Conservation (phyloP, 2,888 invertebrate genomes). For the Drosophila rubida region DNA sequence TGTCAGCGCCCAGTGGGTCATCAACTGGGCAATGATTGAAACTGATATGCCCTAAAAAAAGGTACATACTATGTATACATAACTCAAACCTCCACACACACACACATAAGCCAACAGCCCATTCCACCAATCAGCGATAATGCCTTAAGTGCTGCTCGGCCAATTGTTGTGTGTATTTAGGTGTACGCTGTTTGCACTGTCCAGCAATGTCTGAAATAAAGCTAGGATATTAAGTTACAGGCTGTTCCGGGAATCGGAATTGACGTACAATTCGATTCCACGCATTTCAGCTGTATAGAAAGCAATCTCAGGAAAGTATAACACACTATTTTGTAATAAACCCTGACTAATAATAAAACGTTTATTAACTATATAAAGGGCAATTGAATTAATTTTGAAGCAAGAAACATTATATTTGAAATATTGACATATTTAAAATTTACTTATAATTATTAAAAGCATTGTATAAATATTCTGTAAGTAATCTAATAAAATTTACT, state of each 20-base stretch:
- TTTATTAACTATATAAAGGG: too few species aligned
- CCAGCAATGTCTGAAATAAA: neutral
- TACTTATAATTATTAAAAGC: too few species aligned
- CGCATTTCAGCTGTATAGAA: too few species aligned
- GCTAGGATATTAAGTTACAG: conserved; percentile 12
- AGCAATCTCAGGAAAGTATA: too few species aligned
- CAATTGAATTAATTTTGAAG: too few species aligned
- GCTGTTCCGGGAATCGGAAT: conserved; percentile 14
- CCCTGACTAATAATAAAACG: too few species aligned
- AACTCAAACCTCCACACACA: conserved; percentile 17
- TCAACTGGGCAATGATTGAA: conserved; percentile 54
- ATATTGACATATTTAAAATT: too few species aligned
- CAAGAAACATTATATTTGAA: too few species aligned
- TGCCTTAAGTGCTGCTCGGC: conserved; percentile 33
- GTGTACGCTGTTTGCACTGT: conserved; percentile 40
- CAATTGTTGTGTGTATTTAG: conserved; percentile 59
- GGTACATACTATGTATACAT: conserved; percentile 6
- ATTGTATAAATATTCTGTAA: too few species aligned
- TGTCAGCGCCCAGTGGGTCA: conserved; percentile 61
- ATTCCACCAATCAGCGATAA: conserved; percentile 27
- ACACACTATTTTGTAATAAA: too few species aligned
- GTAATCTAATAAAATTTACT: too few species aligned
- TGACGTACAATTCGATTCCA: neutral
- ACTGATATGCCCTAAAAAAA: conserved; percentile 60
- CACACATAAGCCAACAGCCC: conserved; percentile 15